Percentiles rank a stretch among this genome's conserved stretches.
These are phyloP conservation scores for Daphoenositta chrysoptera DNA, from an alignment of 2,113 vertebrate genomes.

Conservation along the genomic window DNA sequence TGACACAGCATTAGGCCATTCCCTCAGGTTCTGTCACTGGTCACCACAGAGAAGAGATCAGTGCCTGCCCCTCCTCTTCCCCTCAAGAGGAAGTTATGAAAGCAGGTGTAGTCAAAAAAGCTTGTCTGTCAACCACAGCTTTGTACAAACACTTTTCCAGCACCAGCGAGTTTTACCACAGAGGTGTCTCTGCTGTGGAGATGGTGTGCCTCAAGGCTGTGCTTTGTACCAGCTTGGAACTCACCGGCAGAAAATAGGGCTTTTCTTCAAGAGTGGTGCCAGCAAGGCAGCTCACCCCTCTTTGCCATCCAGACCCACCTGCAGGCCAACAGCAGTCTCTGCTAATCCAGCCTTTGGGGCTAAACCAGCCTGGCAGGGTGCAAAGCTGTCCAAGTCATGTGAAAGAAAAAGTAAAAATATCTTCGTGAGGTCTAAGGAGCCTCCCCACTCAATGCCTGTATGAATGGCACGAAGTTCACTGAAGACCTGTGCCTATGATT, in stretches of 20 bases:
- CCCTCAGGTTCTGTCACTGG: not conserved
- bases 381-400: not conserved
- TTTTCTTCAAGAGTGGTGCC: not conserved
- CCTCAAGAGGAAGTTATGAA: not conserved
- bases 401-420: not conserved
- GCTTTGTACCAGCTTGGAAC: not conserved
- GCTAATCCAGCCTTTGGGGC: not conserved
- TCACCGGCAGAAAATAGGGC: not conserved
- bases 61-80: not conserved
- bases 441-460: not conserved
- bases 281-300: not conserved
- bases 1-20: not conserved
- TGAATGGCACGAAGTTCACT: not conserved
- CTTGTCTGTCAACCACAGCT: not conserved
- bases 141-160: not conserved
- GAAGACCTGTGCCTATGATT: not conserved
- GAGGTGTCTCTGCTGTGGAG: not conserved
- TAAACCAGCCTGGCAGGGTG: not conserved
- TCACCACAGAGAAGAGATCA: not conserved
- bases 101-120: not conserved
- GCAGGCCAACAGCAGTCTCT: not conserved
- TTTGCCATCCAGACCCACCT: not conserved
- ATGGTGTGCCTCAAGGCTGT: not conserved
- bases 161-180: not conserved
- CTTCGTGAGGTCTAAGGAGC: not conserved